These are phyloP conservation scores for Corythornis leucogaster DNA, from an alignment of 2,797 vertebrate species.

Conservation along the genomic window DNA sequence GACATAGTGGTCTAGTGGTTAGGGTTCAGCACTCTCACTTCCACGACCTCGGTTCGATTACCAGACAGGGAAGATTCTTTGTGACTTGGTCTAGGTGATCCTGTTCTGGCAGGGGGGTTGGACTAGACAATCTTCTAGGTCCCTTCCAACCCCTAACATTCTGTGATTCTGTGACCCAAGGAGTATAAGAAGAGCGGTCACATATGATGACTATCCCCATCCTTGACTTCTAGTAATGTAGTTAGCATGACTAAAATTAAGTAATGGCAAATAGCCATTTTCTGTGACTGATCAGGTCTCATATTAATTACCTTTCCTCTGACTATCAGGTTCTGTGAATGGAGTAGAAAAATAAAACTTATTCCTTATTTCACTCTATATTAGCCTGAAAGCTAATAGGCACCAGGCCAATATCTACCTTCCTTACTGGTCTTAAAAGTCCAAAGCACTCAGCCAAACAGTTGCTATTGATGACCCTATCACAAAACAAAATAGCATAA, in stretches of 20 bases:
- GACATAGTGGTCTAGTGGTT: background rate
- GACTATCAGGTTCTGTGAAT: background rate
- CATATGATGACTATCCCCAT: fast-evolving
- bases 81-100: too few species aligned
- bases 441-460: background rate
- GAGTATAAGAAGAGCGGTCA: background rate
- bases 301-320: background rate
- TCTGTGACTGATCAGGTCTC: background rate
- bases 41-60: too few species aligned
- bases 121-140: too few species aligned
- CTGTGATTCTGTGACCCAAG: background rate
- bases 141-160: too few species aligned
- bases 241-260: background rate
- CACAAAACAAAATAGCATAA: background rate
- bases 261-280: background rate
- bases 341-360: background rate
- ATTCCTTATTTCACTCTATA: background rate
- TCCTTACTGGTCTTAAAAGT: background rate
- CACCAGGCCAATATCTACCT: background rate
- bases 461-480: background rate
- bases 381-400: background rate
- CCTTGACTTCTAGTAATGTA: fast-evolving
- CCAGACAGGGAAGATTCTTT: too few species aligned
- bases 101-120: too few species aligned
- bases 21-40: too few species aligned